These are phyloP conservation scores for Parasteatoda tepidariorum DNA, from an alignment of 1,140 invertebrate species.

Conservation along the genomic window DNA sequence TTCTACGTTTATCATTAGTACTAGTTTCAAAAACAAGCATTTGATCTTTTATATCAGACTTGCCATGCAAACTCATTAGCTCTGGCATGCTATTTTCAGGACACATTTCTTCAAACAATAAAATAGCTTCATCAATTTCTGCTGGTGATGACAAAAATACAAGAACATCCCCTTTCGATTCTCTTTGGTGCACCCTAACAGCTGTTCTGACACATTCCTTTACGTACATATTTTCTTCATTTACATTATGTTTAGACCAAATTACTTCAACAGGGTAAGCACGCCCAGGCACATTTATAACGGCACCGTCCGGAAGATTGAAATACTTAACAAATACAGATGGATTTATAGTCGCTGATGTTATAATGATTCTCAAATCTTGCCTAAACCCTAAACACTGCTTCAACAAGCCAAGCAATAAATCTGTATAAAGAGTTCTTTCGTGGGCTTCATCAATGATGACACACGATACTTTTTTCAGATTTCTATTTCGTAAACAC, in stretches of 20 bases:
- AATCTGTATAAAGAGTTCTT: conserved; percentile 92
- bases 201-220: conserved; percentile 79
- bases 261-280: conserved; percentile 80
- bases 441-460: conserved; percentile 98
- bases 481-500: conserved; percentile 86
- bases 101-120: conserved; percentile 71
- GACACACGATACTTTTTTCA: conserved; percentile 76
- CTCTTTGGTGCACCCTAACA: conserved; percentile 84
- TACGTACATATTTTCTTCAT: conserved; percentile 87
- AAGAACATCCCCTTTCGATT: conserved; percentile 84
- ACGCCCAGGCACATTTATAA: conserved; percentile 89
- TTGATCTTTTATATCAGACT: conserved; percentile 76
- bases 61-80: conserved; percentile 66
- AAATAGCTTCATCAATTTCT: conserved; percentile 84
- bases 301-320: conserved; percentile 74
- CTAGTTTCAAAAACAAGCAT: conserved; percentile 64
- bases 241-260: conserved; percentile 83
- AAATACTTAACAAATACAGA: conserved; percentile 93
- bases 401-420: conserved; percentile 88
- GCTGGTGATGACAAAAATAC: conserved; percentile 95
- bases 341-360: conserved; percentile 96
- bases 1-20: conserved; percentile 83
- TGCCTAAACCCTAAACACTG: conserved; percentile 80
- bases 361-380: conserved; percentile 95
- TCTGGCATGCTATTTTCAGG: conserved; percentile 49